Conservation (phyloP, 2,888 invertebrate species). For the Tineola bisselliella region DNA sequence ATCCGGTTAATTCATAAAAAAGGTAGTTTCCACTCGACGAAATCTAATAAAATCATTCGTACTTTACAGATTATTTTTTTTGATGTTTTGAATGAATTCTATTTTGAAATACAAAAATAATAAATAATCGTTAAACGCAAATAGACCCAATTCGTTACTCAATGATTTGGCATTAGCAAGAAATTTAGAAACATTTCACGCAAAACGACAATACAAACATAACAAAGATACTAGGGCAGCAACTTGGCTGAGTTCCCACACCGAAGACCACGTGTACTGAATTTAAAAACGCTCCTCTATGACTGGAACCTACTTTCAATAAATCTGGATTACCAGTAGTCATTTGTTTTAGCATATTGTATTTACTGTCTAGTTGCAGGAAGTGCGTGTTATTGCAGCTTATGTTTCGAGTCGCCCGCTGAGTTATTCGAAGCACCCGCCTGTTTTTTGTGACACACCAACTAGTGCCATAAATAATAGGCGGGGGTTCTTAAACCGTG, state of each 20-base stretch:
- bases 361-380: constrained; percentile 32
- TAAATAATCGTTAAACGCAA: background rate
- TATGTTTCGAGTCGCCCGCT: constrained; percentile 62
- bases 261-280: constrained; percentile 59
- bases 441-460: constrained; percentile 67
- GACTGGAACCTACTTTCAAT: constrained; percentile 52
- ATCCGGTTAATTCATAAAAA: constrained; percentile 45
- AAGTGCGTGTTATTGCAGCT: constrained; percentile 68
- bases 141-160: background rate
- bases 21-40: background rate
- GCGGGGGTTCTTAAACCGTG: constrained; percentile 58
- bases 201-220: constrained; percentile 18
- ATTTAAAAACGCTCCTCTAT: constrained; percentile 43
- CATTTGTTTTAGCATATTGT: constrained; percentile 20
- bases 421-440: constrained; percentile 64
- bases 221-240: constrained; percentile 57
- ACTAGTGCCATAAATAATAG: constrained; percentile 68
- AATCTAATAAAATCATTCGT: background rate
- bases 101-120: background rate
- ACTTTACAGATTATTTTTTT: too few species aligned
- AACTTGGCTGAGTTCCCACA: constrained; percentile 66
- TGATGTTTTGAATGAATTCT: background rate
- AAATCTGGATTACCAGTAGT: constrained; percentile 53
- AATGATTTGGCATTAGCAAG: background rate
- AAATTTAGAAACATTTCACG: constrained; percentile 9